phyloP scores from a whole-genome alignment of 1,140 invertebrate species.

The Danaus plexippus region DNA sequence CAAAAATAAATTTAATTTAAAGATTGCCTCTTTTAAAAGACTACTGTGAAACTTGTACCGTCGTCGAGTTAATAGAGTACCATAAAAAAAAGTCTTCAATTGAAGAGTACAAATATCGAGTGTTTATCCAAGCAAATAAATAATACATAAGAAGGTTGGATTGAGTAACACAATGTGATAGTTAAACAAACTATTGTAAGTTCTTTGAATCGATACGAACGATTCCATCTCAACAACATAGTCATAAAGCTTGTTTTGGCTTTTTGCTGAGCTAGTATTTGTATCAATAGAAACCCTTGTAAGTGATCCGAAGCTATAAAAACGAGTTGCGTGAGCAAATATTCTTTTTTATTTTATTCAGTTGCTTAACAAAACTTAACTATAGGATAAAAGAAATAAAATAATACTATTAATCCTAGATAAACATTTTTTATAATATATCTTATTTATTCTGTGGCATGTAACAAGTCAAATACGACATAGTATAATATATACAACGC shows the following conservation, averaged over 20 bases:
- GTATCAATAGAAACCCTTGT: constrained; percentile 51
- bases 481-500: constrained; percentile 8
- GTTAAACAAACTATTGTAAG: constrained; percentile 38
- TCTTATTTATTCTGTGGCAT: no score
- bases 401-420: no score
- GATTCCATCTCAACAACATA: constrained; percentile 10
- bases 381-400: no score
- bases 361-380: no score
- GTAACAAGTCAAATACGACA: not conserved
- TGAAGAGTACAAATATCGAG: constrained; percentile 31
- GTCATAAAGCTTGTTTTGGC: constrained; percentile 12
- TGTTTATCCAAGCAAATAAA: constrained; percentile 55
- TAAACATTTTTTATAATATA: no score
- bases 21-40: not conserved
- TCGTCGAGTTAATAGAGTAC: no score
- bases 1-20: constrained; percentile 26
- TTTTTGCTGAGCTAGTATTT: constrained; percentile 22
- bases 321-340: constrained; percentile 36
- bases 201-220: constrained; percentile 7
- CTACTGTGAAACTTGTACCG: no score
- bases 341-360: constrained; percentile 26
- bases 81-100: constrained; percentile 13
- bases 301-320: constrained; percentile 49
- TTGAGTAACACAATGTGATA: constrained; percentile 42
- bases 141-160: constrained; percentile 45